Conservation (phyloP, 2,888 invertebrate species). For the Antheraea yamamai region DNA sequence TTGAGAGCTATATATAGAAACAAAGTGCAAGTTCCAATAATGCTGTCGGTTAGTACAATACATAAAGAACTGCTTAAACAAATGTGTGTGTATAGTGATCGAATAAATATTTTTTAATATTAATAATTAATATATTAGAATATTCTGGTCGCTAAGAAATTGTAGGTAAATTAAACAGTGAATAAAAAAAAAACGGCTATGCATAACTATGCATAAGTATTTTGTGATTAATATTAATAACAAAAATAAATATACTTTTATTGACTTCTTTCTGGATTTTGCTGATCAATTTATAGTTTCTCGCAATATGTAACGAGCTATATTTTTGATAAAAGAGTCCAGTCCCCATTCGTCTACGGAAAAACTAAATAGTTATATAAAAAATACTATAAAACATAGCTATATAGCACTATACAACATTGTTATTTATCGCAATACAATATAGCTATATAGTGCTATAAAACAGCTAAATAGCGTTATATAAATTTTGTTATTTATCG, state of each 20-base stretch:
- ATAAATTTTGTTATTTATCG: too few species aligned
- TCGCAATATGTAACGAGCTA: too few species aligned
- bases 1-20: not conserved
- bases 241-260: not conserved
- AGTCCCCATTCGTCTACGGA: too few species aligned
- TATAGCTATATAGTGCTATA: too few species aligned
- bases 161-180: not conserved
- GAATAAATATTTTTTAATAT: constrained; percentile 3
- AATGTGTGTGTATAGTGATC: not conserved
- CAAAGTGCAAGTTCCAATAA: not conserved
- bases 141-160: not conserved
- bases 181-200: not conserved
- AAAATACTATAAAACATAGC: not conserved
- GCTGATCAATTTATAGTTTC: too few species aligned
- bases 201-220: not conserved
- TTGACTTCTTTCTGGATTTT: too few species aligned
- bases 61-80: not conserved
- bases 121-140: not conserved
- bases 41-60: not conserved
- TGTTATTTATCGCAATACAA: too few species aligned
- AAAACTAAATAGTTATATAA: not conserved
- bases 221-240: not conserved
- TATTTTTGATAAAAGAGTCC: too few species aligned
- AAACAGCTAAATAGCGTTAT: too few species aligned
- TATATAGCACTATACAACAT: too few species aligned